Evolutionary conservation across 35 echinoderm and acorn worm genomes (phyloP), one percentile per base, ranked within the genome.

Genomic region (Antedon bifida): DNA sequence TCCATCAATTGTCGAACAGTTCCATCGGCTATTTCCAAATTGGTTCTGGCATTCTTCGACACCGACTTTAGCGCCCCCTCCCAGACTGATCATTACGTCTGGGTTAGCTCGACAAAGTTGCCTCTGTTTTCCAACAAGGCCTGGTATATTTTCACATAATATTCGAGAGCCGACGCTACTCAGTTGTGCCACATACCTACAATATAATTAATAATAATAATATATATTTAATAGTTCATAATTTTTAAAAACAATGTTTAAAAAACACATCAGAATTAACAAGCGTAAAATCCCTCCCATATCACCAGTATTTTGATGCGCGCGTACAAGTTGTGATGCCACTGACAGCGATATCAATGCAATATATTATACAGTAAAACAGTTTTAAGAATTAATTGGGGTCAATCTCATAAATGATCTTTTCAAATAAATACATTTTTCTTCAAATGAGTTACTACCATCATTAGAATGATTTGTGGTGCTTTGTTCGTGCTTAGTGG

Each of bases 41-140:
- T 88, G 84, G 78, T 87, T 81, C 39, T 96, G 93, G 39, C 93
- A 96, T 80, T 96, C 93, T 26, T 87, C 83, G 8, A 96, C 87
- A 19, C 93, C 93, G 31, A 86, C 74, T 13, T 56, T 80, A 51
- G 90, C 93, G 16, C 93, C 93, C 0, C 84, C 73, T 9, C 90
- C 93, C 9, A 96, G 89, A 82, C 93, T 96, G 30, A 89, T 56
- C 93, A 96, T 96, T 21, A 96, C 87, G 81, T 96, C 93, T 12
- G 93, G 89, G 78, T 91, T 82, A 29, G 86, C 86, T 46, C 87
- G 93, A 38, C 93, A 96, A 2, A 96, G 87, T 33, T 96, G 75
- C 0, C 93, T 84, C 44, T 96, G 93, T 74, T 86, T 96, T 35
- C 93, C 87, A 3, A 89, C 93, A 0, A 96, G 82, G 9, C 93